Percentiles rank a stretch among this genome's conserved stretches.
phyloP scores from a whole-genome alignment of 2,888 invertebrate genomes.

The Phaonia tiefii region DNA sequence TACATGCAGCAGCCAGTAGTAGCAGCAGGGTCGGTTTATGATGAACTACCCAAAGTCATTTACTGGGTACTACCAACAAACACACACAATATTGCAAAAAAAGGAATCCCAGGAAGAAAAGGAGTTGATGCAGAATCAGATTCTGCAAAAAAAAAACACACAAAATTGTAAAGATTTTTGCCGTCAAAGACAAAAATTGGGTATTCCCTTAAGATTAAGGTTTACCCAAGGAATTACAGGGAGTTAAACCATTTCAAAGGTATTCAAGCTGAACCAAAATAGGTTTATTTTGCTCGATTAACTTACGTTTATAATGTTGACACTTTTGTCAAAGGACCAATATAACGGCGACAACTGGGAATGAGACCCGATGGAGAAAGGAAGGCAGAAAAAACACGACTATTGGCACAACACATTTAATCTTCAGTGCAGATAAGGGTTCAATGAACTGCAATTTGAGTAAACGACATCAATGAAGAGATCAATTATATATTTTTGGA shows the following conservation, averaged over 20 bases:
- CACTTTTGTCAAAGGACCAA: constrained; percentile 48
- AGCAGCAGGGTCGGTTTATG: constrained; percentile 36
- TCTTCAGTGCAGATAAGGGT: background rate
- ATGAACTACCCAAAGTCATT: constrained; percentile 56
- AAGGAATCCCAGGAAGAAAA: constrained; percentile 7
- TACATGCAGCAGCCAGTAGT: background rate
- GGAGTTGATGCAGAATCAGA: constrained; percentile 22
- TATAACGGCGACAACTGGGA: too few species aligned
- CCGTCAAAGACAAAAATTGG: constrained; percentile 37
- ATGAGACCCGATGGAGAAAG: constrained; percentile 6
- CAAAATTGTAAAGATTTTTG: constrained; percentile 22
- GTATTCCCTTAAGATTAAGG: constrained; percentile 66
- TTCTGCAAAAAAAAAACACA: constrained; percentile 17
- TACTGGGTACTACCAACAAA: too few species aligned
- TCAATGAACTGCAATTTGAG: constrained; percentile 6
- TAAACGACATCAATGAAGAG: background rate
- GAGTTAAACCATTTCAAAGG: constrained; percentile 55
- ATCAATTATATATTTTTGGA: too few species aligned
- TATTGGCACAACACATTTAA: background rate
- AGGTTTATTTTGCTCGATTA: constrained; percentile 80
- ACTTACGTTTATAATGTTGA: constrained; percentile 72
- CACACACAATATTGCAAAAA: constrained; percentile 8
- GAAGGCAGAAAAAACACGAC: constrained; percentile 26
- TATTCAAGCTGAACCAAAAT: constrained; percentile 76
- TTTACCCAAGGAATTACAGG: constrained; percentile 66